Conservation (phyloP, 2,797 vertebrate genomes). For the Cuculus canorus region DNA sequence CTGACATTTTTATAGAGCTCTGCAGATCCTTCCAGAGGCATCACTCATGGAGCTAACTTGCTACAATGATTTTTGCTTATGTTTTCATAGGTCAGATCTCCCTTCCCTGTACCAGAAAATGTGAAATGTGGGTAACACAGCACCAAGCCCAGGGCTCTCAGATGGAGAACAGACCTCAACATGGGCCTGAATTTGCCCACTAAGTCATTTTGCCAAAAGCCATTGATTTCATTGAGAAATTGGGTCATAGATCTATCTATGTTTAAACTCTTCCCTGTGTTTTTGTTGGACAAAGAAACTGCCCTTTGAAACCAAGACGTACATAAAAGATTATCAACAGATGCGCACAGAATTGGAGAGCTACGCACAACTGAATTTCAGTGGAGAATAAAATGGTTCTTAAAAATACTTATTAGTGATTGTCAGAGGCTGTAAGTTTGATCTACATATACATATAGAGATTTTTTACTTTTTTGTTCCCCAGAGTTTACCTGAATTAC, state of each 20-base stretch:
- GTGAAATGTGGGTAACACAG: not conserved
- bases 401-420: conserved; percentile 30
- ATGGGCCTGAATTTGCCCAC: not conserved
- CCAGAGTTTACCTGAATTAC: not conserved
- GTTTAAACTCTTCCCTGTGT: not conserved
- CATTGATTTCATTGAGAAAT: not conserved
- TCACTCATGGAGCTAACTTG: not conserved
- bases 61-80: not conserved
- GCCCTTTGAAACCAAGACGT: not conserved
- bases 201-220: not conserved
- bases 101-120: not conserved
- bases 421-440: not conserved
- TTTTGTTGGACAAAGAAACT: not conserved
- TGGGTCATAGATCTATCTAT: not conserved
- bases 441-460: not conserved
- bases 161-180: not conserved
- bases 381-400: not conserved
- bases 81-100: not conserved
- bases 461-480: not conserved
- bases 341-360: not conserved
- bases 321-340: not conserved
- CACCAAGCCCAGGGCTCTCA: not conserved
- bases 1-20: not conserved
- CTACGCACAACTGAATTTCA: not conserved
- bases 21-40: not conserved